Percentiles rank a stretch among this genome's conserved stretches.
Conservation (phyloP, 2,888 invertebrate genomes). For the Apamea anceps region DNA sequence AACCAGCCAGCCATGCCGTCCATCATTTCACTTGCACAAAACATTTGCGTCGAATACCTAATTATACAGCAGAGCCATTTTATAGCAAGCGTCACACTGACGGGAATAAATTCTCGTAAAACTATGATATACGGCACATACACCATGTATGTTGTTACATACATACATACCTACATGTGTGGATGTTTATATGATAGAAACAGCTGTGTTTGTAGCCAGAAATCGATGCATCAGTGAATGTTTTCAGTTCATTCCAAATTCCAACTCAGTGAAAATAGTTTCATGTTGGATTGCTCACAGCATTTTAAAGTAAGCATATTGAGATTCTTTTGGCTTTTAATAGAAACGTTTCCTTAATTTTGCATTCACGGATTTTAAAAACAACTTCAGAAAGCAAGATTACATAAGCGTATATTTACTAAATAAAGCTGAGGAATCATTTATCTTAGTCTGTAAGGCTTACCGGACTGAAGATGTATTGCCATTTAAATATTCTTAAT, state of each 20-base stretch:
- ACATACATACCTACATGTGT: background rate
- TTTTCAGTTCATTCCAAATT: slow-evolving; percentile 29
- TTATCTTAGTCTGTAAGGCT: slow-evolving; percentile 1
- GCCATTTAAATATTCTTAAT: slow-evolving; percentile 10
- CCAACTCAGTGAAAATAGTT: slow-evolving; percentile 20
- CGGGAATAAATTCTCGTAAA: slow-evolving; percentile 58
- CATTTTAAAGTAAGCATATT: background rate
- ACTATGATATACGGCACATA: slow-evolving; percentile 42
- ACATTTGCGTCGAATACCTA: slow-evolving; percentile 48
- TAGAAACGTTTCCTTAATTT: background rate
- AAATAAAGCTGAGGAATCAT: background rate
- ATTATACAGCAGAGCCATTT: slow-evolving; percentile 18
- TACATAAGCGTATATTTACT: background rate
- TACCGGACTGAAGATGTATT: background rate
- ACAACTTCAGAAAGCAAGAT: background rate
- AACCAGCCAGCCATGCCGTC: slow-evolving; percentile 21
- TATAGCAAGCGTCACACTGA: slow-evolving; percentile 46
- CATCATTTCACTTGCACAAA: slow-evolving; percentile 29
- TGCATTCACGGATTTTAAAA: background rate
- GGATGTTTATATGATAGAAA: slow-evolving; percentile 14
- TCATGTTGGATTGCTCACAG: background rate
- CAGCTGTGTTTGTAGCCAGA: slow-evolving; percentile 26
- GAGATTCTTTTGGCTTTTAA: background rate
- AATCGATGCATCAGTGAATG: slow-evolving; percentile 17
- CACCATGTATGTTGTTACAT: slow-evolving; percentile 4